Conservation (phyloP, 1,140 invertebrate species). For the Drosophila busckii region DNA sequence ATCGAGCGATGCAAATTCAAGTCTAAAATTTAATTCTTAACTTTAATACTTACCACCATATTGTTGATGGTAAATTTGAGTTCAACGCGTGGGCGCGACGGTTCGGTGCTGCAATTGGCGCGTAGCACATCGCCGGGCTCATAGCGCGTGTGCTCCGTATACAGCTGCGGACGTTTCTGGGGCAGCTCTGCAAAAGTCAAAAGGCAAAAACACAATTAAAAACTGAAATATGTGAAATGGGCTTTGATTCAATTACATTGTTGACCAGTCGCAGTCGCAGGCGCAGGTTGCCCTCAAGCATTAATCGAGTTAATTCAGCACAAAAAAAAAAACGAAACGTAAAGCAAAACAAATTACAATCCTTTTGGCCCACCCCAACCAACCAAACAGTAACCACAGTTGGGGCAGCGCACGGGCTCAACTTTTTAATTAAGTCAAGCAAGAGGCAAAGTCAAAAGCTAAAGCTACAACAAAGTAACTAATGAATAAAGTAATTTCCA, state of each 20-base stretch:
- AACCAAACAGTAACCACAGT: slow-evolving; percentile 19
- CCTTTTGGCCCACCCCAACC: slow-evolving; percentile 18
- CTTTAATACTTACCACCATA: slow-evolving; percentile 83
- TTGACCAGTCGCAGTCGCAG: not conserved
- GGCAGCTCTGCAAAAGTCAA: slow-evolving; percentile 81
- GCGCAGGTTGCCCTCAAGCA: slow-evolving; percentile 1
- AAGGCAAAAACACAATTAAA: not conserved
- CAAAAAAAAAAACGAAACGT: slow-evolving; percentile 36
- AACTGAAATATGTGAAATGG: not conserved
- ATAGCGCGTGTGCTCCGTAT: slow-evolving; percentile 83
- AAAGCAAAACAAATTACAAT: slow-evolving; percentile 8
- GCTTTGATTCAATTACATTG: slow-evolving; percentile 39
- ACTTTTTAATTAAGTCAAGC: slow-evolving; percentile 78
- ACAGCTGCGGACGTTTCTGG: slow-evolving; percentile 81
- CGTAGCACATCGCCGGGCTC: slow-evolving; percentile 84
- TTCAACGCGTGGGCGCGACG: slow-evolving; percentile 83
- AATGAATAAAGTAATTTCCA: slow-evolving; percentile 75
- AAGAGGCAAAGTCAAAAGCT: slow-evolving; percentile 14
- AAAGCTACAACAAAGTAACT: slow-evolving; percentile 52
- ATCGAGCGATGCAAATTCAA: too few relatives aligned
- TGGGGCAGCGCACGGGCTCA: slow-evolving; percentile 34
- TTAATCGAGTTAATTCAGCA: too few relatives aligned
- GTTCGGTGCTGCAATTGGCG: slow-evolving; percentile 85
- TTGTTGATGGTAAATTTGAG: slow-evolving; percentile 88
- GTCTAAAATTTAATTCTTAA: not conserved